A percentile compares a stretch with the other conserved stretches of the same genome.
Conservation (phyloP, 2,888 invertebrate genomes). For the Nasonovia ribisnigri region DNA sequence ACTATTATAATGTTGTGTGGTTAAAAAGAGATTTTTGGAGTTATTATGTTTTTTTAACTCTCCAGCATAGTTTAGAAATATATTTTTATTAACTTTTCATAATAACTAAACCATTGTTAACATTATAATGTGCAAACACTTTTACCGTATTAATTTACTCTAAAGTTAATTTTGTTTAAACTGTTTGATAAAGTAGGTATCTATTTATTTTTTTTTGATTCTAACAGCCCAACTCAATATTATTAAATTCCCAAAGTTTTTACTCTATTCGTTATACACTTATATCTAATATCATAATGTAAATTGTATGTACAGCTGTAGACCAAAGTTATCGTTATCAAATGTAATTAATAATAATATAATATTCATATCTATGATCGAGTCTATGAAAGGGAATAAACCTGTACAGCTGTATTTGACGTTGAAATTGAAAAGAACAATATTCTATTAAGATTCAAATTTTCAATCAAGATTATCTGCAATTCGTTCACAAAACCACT, state of each 20-base stretch:
- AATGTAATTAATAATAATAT: neutral
- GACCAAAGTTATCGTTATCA: neutral
- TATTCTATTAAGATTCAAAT: constrained; percentile 27
- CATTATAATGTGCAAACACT: neutral
- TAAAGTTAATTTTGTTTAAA: neutral
- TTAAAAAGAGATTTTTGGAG: neutral
- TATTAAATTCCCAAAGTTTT: neutral
- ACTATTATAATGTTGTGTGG: neutral
- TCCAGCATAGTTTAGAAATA: neutral
- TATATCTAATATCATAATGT: neutral
- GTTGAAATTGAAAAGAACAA: neutral
- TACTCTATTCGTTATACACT: neutral
- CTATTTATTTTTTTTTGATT: neutral
- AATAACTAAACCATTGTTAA: neutral
- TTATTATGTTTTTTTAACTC: neutral
- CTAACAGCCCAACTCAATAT: neutral
- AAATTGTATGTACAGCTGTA: neutral
- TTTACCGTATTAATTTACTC: neutral
- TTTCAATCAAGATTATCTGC: neutral
- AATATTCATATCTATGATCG: neutral
- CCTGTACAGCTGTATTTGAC: constrained; percentile 18
- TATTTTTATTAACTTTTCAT: neutral
- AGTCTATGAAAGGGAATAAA: neutral
- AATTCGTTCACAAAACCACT: neutral
- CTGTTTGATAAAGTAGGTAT: neutral